phyloP scores from a whole-genome alignment of 2,888 invertebrate genomes.

The Prenolepis imparis region DNA sequence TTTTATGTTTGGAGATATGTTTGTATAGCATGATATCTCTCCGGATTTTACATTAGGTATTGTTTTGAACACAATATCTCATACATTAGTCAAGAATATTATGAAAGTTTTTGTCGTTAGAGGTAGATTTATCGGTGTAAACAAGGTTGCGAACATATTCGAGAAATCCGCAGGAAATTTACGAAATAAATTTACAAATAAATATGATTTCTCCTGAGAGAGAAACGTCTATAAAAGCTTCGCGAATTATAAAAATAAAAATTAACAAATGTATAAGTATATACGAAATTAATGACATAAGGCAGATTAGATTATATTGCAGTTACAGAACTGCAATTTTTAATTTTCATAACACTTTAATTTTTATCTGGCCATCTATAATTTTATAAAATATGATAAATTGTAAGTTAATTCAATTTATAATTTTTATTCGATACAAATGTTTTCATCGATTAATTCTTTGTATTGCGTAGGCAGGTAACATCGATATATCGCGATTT shows the following conservation, averaged over 20 bases:
- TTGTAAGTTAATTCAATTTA: neutral
- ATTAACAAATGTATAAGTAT: neutral
- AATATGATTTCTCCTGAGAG: neutral
- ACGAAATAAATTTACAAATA: neutral
- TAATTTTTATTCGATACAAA: neutral
- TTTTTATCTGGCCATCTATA: neutral
- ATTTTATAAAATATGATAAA: neutral
- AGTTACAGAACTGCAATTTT: neutral
- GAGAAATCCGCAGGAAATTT: neutral
- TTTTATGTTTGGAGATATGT: neutral
- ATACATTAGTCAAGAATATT: neutral
- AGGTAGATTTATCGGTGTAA: neutral
- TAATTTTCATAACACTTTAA: neutral
- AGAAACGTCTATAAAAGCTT: neutral
- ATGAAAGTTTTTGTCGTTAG: neutral
- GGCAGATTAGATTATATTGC: neutral
- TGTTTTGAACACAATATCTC: constrained; percentile 12
- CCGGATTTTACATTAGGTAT: neutral
- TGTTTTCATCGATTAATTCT: constrained; percentile 29
- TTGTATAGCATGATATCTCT: too few relatives aligned
- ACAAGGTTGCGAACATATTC: neutral
- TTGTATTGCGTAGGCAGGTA: constrained; percentile 8
- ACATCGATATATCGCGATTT: constrained; percentile 26
- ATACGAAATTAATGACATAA: neutral
- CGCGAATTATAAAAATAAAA: neutral